Evolutionary conservation across 2,888 invertebrate genomes (phyloP), one percentile per base, ranked within the genome.

Genomic region (Eremobia ochroleuca): DNA sequence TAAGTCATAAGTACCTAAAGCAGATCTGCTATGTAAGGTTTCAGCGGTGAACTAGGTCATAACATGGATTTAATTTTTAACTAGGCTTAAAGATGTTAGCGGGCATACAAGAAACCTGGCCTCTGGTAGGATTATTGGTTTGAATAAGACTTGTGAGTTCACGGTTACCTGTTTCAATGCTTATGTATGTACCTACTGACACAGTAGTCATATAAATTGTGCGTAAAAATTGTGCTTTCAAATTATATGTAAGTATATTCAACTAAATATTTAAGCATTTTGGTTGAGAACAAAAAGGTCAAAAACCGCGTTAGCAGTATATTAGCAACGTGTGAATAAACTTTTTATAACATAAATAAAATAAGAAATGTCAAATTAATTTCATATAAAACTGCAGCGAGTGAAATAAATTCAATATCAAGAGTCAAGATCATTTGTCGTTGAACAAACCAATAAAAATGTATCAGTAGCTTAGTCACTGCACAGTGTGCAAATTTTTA

Each of bases 21-120:
- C 59, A 79, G 72, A 69, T 62, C 13, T 62, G n/a, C 58, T 40
- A 58, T 31, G 65, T 85, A 85, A 78, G 85, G 85, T 79, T 85
- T 86, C 85, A 64, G 58, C 37, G 9, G 18, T 31, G 58, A 74
- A 76, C 78, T 85, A 83, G 85, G 81, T 55, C 81, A 66, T 70
- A 46, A 62, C 74, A 80, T 40, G 49, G 73, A 68, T 75, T 69
- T 69, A 0, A 65, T 73, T 67, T 70, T 49, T 18, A 70, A 61
- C 58, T 37, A 72, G 43, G 43, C 43, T 77, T 75, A 62, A 28
- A 21, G 31, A 70, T 65, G 73, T 61, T 52, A 4, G 8, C 61
- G 18, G 15, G 9, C 31, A 4, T 31, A 21, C 11, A 34, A 40
- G 64, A 55, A 34, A 46, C 8, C 15, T 66, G 43, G 31, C 11